Evolutionary conservation across 1,140 invertebrate species (phyloP), one percentile per base, ranked within the genome.

Genomic region (Pseudomyrmex cubaensis): DNA sequence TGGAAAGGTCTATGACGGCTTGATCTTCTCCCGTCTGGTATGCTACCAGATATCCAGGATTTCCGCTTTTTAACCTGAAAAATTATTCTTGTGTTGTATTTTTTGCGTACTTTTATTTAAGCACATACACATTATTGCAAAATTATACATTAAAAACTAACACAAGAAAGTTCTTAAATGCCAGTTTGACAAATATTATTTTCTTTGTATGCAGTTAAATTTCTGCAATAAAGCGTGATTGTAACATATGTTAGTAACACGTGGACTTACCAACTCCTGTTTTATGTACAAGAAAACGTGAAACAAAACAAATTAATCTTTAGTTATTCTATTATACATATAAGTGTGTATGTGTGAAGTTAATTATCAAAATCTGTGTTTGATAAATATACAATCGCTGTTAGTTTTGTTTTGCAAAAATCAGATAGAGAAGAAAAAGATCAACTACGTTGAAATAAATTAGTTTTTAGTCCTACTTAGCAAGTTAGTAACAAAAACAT

Each of bases 1-100:
- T 82, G 0, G 90, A 93, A 15, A 96, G 93, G 89, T 96, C 94
- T n/a, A 95, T 94, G 1, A 72, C 85, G 2, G 92, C 92, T 0
- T 85, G 86, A n/a, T 93, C 62, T 10, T 95, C 90, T 52, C 93
- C 94, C 54, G 96, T 95, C 93, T 97, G 96, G 56, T 95, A 95
- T 0, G 95, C 95, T 1, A 97, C 96, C 69, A 97, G 92, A 90
- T 95, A 96, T 10, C 96, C 96, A 7, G 96, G 96, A 91, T 95
- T 96, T 50, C 97, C 96, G 87, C 95, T 95, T 86, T 96, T 96
- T 66, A 96, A 92, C 93, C 97, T 96, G 17, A 0, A 61, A 80
- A 72, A 59, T 72, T 2, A 78, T 59, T 57, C 15, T 70, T 70
- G 59, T 1, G 20, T n/a, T 9, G 59, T 1, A 35, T n/a, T 9